These are phyloP conservation scores for Lasioglossum figueresi DNA, from an alignment of 2,888 invertebrate species.

Conservation along the genomic window DNA sequence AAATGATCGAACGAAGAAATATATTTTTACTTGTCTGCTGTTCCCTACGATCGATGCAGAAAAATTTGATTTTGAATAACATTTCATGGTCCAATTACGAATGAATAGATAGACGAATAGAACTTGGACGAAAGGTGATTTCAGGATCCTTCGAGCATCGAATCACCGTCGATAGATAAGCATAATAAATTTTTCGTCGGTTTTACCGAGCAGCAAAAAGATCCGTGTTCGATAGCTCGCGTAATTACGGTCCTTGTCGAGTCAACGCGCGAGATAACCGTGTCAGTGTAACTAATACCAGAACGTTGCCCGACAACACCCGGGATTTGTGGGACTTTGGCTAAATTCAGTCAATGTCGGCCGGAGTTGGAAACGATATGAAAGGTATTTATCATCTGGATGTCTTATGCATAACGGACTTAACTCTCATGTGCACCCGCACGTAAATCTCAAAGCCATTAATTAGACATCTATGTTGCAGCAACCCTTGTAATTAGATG, in stretches of 20 bases:
- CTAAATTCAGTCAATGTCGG: conserved; percentile 24
- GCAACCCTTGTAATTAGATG: conserved; percentile 83
- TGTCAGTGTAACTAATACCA: neutral
- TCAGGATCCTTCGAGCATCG: neutral
- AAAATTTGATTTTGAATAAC: no score
- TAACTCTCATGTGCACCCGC: conserved; percentile 79
- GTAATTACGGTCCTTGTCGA: neutral
- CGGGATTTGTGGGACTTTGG: neutral
- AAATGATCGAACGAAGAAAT: no score
- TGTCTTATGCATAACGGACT: conserved; percentile 79
- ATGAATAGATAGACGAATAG: no score
- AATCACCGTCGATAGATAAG: neutral
- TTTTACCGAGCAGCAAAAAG: neutral
- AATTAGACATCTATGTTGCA: conserved; percentile 82
- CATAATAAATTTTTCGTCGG: neutral
- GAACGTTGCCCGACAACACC: conserved; percentile 9
- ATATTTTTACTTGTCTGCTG: no score
- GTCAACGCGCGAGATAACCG: neutral
- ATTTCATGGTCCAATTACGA: no score
- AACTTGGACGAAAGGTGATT: neutral
- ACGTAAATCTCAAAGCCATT: conserved; percentile 82
- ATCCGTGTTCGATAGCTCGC: neutral
- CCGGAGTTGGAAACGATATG: conserved; percentile 53
- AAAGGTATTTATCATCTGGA: conserved; percentile 73
- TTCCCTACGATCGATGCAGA: no score